Evolutionary conservation across 53 echinoderm and acorn worm genomes (phyloP).

Genomic region (Actinopyga echinites): DNA sequence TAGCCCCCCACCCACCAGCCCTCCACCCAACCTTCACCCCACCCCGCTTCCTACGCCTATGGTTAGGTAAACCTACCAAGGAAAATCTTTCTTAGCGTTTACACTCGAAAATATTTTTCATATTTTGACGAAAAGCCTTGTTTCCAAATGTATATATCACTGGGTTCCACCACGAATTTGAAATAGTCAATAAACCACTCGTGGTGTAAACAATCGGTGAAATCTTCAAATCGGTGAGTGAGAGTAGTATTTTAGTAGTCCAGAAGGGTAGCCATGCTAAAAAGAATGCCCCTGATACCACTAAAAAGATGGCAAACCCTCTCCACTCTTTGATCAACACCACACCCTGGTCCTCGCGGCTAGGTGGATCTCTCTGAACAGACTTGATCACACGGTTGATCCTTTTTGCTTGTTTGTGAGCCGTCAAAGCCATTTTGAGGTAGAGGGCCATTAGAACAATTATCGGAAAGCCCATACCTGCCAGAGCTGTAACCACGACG

Average conservation of each 20-base stretch:
- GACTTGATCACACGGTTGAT: not conserved
- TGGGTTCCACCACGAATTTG: constrained; percentile 31
- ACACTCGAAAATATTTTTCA: not conserved
- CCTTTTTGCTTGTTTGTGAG: not conserved
- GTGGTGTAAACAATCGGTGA: not conserved
- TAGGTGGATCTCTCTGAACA: not conserved
- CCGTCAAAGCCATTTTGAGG: not conserved
- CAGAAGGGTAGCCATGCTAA: constrained; percentile 16
- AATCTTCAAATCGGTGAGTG: not conserved
- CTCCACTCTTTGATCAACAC: not conserved
- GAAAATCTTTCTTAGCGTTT: too few relatives aligned
- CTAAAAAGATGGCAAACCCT: not conserved
- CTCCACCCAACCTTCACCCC: too few relatives aligned
- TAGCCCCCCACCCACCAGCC: too few relatives aligned
- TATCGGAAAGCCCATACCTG: not conserved
- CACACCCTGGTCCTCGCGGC: not conserved
- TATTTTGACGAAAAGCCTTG: not conserved
- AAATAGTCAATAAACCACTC: not conserved
- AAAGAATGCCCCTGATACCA: constrained; percentile 5
- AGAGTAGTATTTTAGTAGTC: not conserved
- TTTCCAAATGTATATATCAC: constrained; percentile 20
- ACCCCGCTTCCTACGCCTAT: too few relatives aligned
- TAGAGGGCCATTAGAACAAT: not conserved
- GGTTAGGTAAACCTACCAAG: too few relatives aligned
- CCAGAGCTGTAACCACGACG: not conserved